Percentiles rank a stretch among this genome's conserved stretches.
These are phyloP conservation scores for Spheniscus humboldti DNA, from an alignment of 2,797 vertebrate genomes.

Conservation along the genomic window DNA sequence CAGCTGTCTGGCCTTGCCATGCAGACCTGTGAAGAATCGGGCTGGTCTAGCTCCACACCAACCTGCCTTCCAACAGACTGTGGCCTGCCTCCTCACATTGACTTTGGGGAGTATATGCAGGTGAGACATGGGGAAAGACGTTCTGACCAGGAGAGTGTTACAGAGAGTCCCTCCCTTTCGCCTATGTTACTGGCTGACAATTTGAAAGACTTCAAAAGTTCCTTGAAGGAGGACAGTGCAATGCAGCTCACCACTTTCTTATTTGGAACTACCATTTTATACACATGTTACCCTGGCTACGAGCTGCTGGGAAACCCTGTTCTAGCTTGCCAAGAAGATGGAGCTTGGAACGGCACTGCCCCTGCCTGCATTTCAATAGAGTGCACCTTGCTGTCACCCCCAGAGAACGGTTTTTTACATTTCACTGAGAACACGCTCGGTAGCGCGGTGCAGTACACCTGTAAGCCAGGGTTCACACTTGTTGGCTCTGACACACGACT, in stretches of 20 bases:
- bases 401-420: slow-evolving; percentile 83
- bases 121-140: slow-evolving; percentile 58
- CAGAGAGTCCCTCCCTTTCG: slow-evolving; percentile 8
- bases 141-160: slow-evolving; percentile 39
- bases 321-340: slow-evolving; percentile 89
- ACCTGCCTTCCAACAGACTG: slow-evolving; percentile 88
- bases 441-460: slow-evolving; percentile 81
- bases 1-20: slow-evolving; percentile 90
- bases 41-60: slow-evolving; percentile 90
- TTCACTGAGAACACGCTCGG: slow-evolving; percentile 82
- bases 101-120: slow-evolving; percentile 89
- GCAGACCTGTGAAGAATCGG: slow-evolving; percentile 89
- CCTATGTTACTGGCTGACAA: neutral
- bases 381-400: slow-evolving; percentile 79
- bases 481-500: slow-evolving; percentile 81
- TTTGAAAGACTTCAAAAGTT: slow-evolving; percentile 3
- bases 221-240: slow-evolving; percentile 13
- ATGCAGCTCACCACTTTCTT: slow-evolving; percentile 81
- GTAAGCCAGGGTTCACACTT: slow-evolving; percentile 84
- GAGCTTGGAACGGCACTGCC: slow-evolving; percentile 92
- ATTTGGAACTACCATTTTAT: slow-evolving; percentile 83
- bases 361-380: slow-evolving; percentile 85
- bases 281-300: slow-evolving; percentile 86
- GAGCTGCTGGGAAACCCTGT: slow-evolving; percentile 79
- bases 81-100: slow-evolving; percentile 94